Evolutionary conservation across 2,797 vertebrate genomes (phyloP), one percentile per base, ranked within the genome.

Genomic region (Girardinus metallicus): DNA sequence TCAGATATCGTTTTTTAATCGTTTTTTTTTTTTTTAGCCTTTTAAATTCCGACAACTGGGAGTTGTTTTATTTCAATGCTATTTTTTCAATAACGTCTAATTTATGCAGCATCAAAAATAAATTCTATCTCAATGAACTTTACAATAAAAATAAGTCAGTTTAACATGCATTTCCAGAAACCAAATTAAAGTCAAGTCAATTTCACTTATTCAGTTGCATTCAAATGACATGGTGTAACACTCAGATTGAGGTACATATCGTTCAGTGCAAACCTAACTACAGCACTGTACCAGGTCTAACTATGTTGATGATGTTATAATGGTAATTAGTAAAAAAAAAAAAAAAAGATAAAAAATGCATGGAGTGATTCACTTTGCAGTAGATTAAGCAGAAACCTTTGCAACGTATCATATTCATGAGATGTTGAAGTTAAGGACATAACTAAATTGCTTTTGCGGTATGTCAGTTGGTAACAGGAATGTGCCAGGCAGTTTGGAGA

Each of bases 401-500:
- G 4, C 26, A 26, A 81, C 53, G 15, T 9, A 9, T 73, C 49
- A 29, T 62, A 47, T 44, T 47, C 36, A 5, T 43, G 16, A 18
- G 36, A 23, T 39, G 64, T 39, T 23, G 36, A 41, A 23, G 9
- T 21, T 34, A 49, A 23, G 11, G 31, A 51, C 3, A 73, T 55
- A 11, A 75, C 46, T n/a, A 2, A 18, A 1, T 36, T 76, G 34
- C 78, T 78, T 79, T 83, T 88, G 1, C 73, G 76, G 5, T 9
- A 8, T 62, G 1, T 73, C 82, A 96, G 96, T 74, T 96, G 68
- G 74, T 95, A 44, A 70, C 77, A 15, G 89, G 89, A 6, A 26
- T 94, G 29, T 91, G 84, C 83, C 89, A 83, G 80, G 73, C 87
- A 57, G 85, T 93, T 21, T 74, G 89, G 91, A 93, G 90, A 76